These are phyloP conservation scores for Cerastis leucographa DNA, from an alignment of 2,888 invertebrate genomes.

Conservation along the genomic window DNA sequence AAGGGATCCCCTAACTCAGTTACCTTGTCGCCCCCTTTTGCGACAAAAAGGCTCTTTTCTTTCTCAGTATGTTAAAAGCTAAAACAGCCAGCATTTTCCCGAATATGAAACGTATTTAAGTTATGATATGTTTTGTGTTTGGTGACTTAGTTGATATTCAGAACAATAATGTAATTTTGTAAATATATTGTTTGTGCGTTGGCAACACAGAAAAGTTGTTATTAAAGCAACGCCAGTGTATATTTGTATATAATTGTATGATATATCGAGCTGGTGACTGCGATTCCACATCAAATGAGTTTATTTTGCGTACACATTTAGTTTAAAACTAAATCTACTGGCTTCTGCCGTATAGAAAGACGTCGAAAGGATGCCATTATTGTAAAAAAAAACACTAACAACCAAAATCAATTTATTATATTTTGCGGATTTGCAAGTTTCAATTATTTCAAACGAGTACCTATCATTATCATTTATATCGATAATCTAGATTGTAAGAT, in stretches of 20 bases:
- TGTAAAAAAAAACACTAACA: neutral
- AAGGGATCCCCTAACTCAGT: conserved; percentile 56
- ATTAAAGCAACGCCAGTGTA: neutral
- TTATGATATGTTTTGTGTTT: conserved; percentile 25
- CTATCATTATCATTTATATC: neutral
- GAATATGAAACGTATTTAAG: conserved; percentile 40
- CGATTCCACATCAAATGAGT: neutral
- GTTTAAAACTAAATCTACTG: neutral
- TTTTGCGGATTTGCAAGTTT: neutral
- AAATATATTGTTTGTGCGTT: neutral
- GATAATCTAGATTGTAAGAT: neutral
- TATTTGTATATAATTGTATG: neutral
- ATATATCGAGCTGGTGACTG: neutral
- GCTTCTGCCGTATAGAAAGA: neutral
- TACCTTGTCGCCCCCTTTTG: conserved; percentile 43
- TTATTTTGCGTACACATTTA: neutral
- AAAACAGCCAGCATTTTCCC: conserved; percentile 25
- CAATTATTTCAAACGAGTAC: neutral
- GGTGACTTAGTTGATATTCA: conserved; percentile 1
- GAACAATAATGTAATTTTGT: conserved; percentile 1
- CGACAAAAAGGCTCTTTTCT: conserved; percentile 56
- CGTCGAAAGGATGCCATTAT: no score
- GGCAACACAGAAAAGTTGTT: neutral
- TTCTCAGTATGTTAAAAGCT: conserved; percentile 47
- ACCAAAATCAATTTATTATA: neutral